Conservation (phyloP, 2,888 invertebrate species). For the Yponomeuta cagnagella region DNA sequence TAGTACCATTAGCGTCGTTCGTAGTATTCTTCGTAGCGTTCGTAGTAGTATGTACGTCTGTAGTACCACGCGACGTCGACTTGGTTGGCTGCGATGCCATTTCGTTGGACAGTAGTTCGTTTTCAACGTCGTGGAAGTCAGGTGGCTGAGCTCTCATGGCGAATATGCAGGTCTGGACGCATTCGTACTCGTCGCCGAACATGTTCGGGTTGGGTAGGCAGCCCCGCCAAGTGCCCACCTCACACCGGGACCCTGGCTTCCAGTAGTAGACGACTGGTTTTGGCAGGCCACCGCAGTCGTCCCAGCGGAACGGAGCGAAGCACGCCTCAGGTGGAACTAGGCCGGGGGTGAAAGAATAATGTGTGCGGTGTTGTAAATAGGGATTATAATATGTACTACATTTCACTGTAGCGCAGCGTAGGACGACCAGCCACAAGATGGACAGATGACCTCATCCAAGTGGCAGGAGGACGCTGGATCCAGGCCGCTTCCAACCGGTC, state of each 20-base stretch:
- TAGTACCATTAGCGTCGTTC: too few species aligned
- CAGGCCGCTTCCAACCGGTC: too few species aligned
- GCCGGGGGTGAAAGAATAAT: slow-evolving; percentile 8
- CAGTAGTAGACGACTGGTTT: slow-evolving; percentile 56
- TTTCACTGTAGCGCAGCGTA: too few species aligned
- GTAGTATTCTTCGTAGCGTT: too few species aligned
- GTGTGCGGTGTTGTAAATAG: too few species aligned
- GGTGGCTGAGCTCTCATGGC: slow-evolving; percentile 25
- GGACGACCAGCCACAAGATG: too few species aligned
- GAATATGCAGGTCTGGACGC: slow-evolving; percentile 55
- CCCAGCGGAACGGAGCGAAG: slow-evolving; percentile 46
- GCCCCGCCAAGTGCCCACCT: slow-evolving; percentile 59
- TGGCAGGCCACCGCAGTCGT: slow-evolving; percentile 52
- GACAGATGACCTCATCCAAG: too few species aligned
- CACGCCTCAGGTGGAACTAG: slow-evolving; percentile 53
- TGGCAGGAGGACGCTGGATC: too few species aligned
- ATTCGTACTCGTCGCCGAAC: slow-evolving; percentile 59
- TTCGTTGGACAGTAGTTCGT: not conserved
- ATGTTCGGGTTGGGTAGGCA: slow-evolving; percentile 60
- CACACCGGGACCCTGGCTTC: slow-evolving; percentile 60
- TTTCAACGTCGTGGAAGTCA: slow-evolving; percentile 2
- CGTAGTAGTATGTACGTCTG: too few species aligned
- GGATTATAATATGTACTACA: too few species aligned
- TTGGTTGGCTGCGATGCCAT: too few species aligned
- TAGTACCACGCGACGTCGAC: too few species aligned